Base-by-base conservation (phyloP, 2,888 invertebrate genomes). In the Eristalis arbustorum region DNA sequence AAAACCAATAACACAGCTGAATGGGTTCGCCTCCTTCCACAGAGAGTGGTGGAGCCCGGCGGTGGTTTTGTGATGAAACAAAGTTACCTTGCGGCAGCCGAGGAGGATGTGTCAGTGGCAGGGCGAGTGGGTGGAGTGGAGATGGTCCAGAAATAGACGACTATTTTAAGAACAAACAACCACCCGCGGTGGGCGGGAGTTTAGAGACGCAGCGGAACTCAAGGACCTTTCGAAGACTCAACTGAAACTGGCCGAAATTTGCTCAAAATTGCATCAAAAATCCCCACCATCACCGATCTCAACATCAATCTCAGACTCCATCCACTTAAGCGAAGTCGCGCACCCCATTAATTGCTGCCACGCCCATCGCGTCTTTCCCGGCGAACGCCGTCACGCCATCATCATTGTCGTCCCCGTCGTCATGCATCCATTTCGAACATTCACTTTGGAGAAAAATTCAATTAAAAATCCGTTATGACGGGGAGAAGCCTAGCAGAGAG, bases 1-100 rank as follows among this genome's bases (percentile, higher is more conserved):
- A 84, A 84, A 84, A 84, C 80, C 84, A 84, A 84, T 84, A 84
- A 76, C 80, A 80, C 80, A 84, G 84, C 72, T 84, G 84, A 84
- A 80, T 84, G 71, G 67, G 72, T 84, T 31, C n/a, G n/a, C n/a
- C 72, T 72, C 25, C 62, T 67, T 67, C 56, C 37, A 59, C 18
- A 37, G 37, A 42, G 40, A 25, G 25, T 77, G 68, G 66, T 64
- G 72, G 62, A 75, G 49, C 49, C 49, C 61, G 22, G 68, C 66
- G 59, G 37, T 57, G 77, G 68, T 83, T 64, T 78, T 73, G 69
- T 69, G 18, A 31, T 77, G 62, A 68, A 84, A 71, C 75, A 40
- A 79, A 79, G 74, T 84, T 75, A 79, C 25, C 64, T 61, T 31
- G 40, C 18, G 28, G 49, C 64, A 74, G 10, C 5, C 49, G 49